Evolutionary conservation across 2,113 vertebrate genomes (phyloP).

Genomic region (Hypocryptadius cinnamomeus): DNA sequence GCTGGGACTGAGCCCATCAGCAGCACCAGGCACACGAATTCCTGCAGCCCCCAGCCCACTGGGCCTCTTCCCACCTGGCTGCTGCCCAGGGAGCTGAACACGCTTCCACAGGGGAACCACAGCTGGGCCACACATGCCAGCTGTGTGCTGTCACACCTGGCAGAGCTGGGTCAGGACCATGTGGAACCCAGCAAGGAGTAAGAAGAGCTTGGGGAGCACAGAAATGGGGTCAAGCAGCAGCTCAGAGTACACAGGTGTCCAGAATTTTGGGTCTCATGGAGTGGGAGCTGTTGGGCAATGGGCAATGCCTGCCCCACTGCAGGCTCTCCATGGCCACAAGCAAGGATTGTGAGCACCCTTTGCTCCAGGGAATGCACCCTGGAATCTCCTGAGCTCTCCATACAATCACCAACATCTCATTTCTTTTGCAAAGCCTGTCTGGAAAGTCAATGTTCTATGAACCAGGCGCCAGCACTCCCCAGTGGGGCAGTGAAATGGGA

Average conservation of each 20-base stretch:
- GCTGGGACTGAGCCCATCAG: not conserved
- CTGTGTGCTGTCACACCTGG: not conserved
- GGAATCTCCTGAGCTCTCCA: not conserved
- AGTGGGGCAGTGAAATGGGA: no score
- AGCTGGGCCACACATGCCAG: not conserved
- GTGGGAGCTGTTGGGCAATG: not conserved
- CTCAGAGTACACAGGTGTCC: not conserved
- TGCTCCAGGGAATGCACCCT: not conserved
- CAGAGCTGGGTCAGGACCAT: fast-evolving
- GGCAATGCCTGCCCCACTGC: not conserved
- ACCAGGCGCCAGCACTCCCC: not conserved
- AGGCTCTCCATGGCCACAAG: not conserved
- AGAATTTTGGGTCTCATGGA: fast-evolving
- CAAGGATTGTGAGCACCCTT: not conserved
- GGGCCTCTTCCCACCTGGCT: not conserved
- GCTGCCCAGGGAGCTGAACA: not conserved
- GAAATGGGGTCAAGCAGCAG: not conserved
- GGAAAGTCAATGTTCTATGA: not conserved
- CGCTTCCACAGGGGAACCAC: not conserved
- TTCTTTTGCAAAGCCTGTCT: not conserved
- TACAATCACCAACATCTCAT: not conserved
- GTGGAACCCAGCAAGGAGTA: not conserved
- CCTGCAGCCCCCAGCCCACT: not conserved
- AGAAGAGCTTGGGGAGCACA: not conserved
- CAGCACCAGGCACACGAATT: not conserved